phyloP scores from a whole-genome alignment of 2,888 invertebrate genomes.

The Trachelus stipa region DNA sequence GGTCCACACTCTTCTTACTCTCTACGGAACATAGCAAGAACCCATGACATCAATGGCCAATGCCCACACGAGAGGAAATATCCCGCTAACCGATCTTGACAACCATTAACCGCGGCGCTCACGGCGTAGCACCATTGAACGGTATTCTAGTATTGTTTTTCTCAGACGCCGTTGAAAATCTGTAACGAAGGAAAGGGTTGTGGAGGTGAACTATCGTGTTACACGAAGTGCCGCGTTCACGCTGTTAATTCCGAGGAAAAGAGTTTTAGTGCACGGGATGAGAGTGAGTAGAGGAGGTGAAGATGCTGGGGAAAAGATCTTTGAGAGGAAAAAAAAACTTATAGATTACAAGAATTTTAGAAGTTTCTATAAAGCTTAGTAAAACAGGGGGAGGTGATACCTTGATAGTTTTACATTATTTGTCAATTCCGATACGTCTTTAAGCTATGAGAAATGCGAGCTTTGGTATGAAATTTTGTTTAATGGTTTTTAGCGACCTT shows the following conservation, averaged over 20 bases:
- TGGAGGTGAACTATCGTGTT: constrained; percentile 35
- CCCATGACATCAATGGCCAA: constrained; percentile 61
- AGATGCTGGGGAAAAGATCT: not conserved
- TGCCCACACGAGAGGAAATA: constrained; percentile 63
- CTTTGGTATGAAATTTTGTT: not conserved
- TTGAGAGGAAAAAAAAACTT: not conserved
- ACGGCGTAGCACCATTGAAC: constrained; percentile 25
- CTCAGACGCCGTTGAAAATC: constrained; percentile 29
- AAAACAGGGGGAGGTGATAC: constrained; percentile 24
- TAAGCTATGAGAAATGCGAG: not conserved
- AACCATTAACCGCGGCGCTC: constrained; percentile 56
- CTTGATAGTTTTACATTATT: constrained; percentile 9
- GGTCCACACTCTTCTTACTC: constrained; percentile 13
- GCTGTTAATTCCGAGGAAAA: not conserved
- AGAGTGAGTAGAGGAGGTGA: not conserved
- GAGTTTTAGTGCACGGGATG: constrained; percentile 1
- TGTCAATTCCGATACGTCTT: not conserved
- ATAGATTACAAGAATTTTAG: not conserved
- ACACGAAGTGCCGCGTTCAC: constrained; percentile 25
- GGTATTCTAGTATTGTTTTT: constrained; percentile 46
- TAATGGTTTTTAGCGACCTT: not conserved
- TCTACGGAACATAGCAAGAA: constrained; percentile 21
- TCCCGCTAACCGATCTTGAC: constrained; percentile 65
- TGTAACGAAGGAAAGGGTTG: constrained; percentile 14
- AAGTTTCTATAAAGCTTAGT: not conserved